Evolutionary conservation across 1,140 invertebrate genomes (phyloP).

Genomic region (Rhopalosiphum padi): DNA sequence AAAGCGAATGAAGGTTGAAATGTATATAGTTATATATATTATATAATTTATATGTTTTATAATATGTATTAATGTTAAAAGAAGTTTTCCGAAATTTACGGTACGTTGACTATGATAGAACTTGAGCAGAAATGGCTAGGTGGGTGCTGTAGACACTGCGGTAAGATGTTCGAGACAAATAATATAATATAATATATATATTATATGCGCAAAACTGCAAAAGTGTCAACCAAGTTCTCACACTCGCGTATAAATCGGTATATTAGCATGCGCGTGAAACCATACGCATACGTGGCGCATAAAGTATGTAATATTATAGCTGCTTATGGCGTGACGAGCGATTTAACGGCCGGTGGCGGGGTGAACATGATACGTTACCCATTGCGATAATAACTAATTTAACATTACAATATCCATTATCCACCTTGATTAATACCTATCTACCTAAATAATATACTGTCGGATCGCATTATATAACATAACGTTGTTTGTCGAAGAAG

Average conservation of each 20-base stretch:
- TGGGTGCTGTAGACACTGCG: not conserved
- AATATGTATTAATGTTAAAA: constrained; percentile 19
- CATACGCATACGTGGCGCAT: not conserved
- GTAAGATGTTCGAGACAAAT: not conserved
- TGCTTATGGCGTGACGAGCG: not conserved
- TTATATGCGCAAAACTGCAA: not conserved
- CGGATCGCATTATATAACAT: not conserved
- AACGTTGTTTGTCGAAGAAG: too few relatives aligned
- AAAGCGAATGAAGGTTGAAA: not conserved
- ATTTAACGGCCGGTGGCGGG: not conserved
- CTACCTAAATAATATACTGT: not conserved
- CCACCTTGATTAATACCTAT: not conserved
- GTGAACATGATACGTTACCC: not conserved
- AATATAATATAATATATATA: not conserved
- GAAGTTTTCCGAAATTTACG: not conserved
- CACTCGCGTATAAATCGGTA: not conserved
- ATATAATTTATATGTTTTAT: not conserved
- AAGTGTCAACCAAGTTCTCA: not conserved
- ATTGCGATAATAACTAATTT: not conserved
- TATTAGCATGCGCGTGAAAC: not conserved
- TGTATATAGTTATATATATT: not conserved
- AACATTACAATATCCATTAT: not conserved
- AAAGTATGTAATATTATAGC: not conserved
- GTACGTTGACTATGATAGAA: not conserved
- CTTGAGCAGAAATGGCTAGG: not conserved